phyloP scores from a whole-genome alignment of 2,113 vertebrate genomes.

The Cranoglanis bouderius region DNA sequence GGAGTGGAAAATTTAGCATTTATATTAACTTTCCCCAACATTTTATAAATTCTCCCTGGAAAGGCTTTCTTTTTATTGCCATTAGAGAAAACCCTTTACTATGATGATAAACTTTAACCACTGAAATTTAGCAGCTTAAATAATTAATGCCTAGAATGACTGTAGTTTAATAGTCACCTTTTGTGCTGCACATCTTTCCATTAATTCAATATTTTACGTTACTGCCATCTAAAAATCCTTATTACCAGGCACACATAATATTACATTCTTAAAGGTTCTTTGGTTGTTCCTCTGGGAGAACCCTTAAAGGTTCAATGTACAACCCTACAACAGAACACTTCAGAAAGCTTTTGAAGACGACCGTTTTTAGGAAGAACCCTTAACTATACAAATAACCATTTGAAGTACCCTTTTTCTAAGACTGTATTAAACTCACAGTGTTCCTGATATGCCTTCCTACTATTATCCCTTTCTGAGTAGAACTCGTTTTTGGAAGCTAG shows the following conservation, averaged over 20 bases:
- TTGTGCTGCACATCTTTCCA: neutral
- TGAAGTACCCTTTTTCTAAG: neutral
- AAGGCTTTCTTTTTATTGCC: neutral
- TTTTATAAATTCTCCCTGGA: neutral
- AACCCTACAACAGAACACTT: neutral
- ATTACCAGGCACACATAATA: neutral
- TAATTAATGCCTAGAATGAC: neutral
- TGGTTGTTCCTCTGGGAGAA: neutral
- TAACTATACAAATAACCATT: neutral
- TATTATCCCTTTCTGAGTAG: neutral
- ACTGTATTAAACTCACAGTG: neutral
- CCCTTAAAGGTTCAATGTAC: neutral
- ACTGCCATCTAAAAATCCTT: neutral
- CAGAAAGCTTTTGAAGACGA: neutral
- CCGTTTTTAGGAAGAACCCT: neutral
- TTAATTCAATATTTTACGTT: neutral
- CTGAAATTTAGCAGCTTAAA: constrained; percentile 1
- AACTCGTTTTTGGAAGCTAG: neutral
- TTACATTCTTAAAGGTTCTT: neutral
- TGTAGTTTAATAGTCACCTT: neutral
- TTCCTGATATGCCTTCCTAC: neutral
- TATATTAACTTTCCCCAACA: neutral
- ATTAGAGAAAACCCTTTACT: neutral
- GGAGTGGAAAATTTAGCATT: neutral
- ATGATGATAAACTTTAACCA: constrained; percentile 11